Evolutionary conservation across 2,113 vertebrate genomes (phyloP).

Genomic region (Corythoichthys intestinalis): DNA sequence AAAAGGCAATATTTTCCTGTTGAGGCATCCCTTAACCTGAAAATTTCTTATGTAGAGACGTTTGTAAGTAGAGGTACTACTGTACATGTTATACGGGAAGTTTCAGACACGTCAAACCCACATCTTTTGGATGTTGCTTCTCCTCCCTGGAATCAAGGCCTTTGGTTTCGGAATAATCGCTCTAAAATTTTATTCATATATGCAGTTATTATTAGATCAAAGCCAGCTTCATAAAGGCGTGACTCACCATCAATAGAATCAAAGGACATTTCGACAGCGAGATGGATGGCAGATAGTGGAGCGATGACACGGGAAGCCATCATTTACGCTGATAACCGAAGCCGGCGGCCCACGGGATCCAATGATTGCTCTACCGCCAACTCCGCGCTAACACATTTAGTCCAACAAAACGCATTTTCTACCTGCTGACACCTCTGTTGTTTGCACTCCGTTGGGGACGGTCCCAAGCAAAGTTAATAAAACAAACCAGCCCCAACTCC

Average conservation of each 20-base stretch:
- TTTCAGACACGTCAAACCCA: constrained; percentile 15
- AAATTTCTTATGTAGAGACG: too few relatives aligned
- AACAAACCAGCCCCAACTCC: constrained; percentile 43
- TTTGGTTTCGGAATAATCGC: constrained; percentile 23
- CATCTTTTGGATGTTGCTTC: constrained; percentile 9
- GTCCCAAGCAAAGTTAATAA: constrained; percentile 65
- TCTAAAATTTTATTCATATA: constrained; percentile 17
- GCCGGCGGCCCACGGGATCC: constrained; percentile 31
- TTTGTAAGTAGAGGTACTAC: too few relatives aligned
- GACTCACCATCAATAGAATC: constrained; percentile 12
- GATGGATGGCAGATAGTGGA: not conserved
- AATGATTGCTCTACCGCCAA: constrained; percentile 42
- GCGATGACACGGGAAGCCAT: constrained; percentile 23
- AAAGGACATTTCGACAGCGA: constrained; percentile 3
- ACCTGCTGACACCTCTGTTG: constrained; percentile 66
- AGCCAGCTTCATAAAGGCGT: not conserved
- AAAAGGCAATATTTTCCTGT: too few relatives aligned
- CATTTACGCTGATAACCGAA: constrained; percentile 56
- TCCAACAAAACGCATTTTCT: constrained; percentile 59
- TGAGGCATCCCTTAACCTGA: too few relatives aligned
- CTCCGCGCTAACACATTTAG: constrained; percentile 55
- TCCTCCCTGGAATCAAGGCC: constrained; percentile 18
- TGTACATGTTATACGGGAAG: constrained; percentile 14
- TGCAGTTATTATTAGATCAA: constrained; percentile 33
- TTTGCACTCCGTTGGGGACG: constrained; percentile 52